These are phyloP conservation scores for Mythimna pallens DNA, from an alignment of 2,888 invertebrate genomes.

Conservation along the genomic window DNA sequence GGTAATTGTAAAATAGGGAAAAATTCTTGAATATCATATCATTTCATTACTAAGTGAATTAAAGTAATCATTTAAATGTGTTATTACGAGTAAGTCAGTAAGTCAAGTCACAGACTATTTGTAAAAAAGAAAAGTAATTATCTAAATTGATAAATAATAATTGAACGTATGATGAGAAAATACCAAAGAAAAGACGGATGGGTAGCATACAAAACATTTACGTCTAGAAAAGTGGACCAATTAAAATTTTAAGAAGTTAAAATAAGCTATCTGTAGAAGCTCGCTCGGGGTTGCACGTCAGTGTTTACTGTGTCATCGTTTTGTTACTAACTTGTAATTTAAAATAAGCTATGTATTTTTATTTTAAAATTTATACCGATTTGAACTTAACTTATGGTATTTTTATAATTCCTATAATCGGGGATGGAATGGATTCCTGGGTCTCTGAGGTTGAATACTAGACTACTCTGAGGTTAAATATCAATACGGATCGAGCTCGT, in stretches of 20 bases:
- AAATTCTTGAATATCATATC: no score
- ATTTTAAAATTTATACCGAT: constrained; percentile 11
- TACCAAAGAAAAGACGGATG: no score
- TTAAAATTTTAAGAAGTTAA: constrained; percentile 2
- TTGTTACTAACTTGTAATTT: neutral
- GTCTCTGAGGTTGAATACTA: constrained; percentile 2
- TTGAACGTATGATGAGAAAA: no score
- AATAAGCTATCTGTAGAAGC: neutral
- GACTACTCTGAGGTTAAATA: no score
- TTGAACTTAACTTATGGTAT: constrained; percentile 7
- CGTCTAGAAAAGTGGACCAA: no score
- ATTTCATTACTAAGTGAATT: neutral
- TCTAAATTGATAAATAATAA: neutral
- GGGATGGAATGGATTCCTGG: constrained; percentile 13
- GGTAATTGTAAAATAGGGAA: no score
- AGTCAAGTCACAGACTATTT: neutral
- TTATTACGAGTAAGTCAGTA: no score
- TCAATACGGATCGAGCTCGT: no score
- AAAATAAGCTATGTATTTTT: neutral
- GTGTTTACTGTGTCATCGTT: neutral
- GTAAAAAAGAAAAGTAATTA: neutral
- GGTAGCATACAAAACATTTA: no score
- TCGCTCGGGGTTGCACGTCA: neutral
- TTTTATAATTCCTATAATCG: constrained; percentile 2
- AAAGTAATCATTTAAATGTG: neutral